These are phyloP conservation scores for Eupithecia dodoneata DNA, from an alignment of 2,888 invertebrate genomes.

Conservation along the genomic window DNA sequence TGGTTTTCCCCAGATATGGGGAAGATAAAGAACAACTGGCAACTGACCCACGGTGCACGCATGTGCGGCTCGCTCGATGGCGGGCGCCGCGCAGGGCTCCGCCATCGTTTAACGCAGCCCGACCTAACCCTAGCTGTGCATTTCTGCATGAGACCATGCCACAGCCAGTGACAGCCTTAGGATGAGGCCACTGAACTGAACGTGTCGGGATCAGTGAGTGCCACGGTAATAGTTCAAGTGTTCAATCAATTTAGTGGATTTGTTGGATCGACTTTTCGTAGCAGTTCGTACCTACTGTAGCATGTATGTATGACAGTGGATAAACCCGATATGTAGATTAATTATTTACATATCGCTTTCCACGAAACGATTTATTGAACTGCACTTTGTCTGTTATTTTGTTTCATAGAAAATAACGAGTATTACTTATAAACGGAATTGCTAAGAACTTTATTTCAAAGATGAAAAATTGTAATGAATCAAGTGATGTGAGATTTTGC, in stretches of 20 bases:
- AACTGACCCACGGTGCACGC: constrained; percentile 41
- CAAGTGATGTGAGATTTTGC: neutral
- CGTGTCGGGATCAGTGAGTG: neutral
- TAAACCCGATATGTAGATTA: constrained; percentile 18
- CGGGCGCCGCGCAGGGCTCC: constrained; percentile 44
- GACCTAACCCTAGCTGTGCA: constrained; percentile 16
- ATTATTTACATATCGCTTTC: constrained; percentile 23
- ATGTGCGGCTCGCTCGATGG: constrained; percentile 41
- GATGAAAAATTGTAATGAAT: neutral
- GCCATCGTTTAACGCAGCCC: constrained; percentile 17
- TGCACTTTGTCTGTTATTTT: neutral
- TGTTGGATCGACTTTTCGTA: neutral
- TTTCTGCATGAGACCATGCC: constrained; percentile 19
- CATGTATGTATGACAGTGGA: constrained; percentile 5
- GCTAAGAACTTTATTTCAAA: neutral
- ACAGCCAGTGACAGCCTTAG: constrained; percentile 2
- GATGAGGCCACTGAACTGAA: constrained; percentile 25
- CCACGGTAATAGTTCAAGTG: constrained; percentile 4
- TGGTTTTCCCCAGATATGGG: neutral
- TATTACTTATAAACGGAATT: neutral
- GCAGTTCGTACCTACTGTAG: constrained; percentile 1
- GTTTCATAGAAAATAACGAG: neutral
- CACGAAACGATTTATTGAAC: constrained; percentile 6
- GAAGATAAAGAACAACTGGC: neutral
- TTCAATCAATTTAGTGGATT: neutral